Evolutionary conservation across 2,797 vertebrate species (phyloP).

Genomic region (Arrhamphus sclerolepis): DNA sequence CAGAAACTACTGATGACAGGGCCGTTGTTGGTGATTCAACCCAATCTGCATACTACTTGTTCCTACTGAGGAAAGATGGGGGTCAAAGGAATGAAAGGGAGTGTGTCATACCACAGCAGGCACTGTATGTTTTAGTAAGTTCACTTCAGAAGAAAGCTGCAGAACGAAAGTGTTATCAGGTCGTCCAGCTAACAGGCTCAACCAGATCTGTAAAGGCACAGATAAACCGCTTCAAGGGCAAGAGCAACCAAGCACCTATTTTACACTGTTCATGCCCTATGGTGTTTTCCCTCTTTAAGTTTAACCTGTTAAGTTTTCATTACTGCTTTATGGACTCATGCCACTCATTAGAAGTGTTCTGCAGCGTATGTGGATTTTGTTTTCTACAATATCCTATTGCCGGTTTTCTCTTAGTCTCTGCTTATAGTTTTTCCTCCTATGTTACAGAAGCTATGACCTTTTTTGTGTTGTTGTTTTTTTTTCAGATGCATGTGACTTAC

Average conservation of each 20-base stretch:
- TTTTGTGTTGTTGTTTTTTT: neutral
- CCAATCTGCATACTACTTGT: neutral
- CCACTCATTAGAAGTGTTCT: constrained; percentile 19
- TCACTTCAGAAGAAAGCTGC: constrained; percentile 31
- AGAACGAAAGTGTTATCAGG: constrained; percentile 61
- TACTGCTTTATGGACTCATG: constrained; percentile 35
- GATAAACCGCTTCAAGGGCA: constrained; percentile 67
- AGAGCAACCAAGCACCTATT: constrained; percentile 13
- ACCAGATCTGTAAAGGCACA: constrained; percentile 32
- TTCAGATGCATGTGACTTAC: constrained; percentile 59
- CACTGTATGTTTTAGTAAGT: constrained; percentile 27
- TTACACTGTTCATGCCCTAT: neutral
- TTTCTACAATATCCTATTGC: neutral
- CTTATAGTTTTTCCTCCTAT: neutral
- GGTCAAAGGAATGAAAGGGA: constrained; percentile 36
- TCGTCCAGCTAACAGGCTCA: constrained; percentile 58
- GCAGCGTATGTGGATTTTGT: neutral
- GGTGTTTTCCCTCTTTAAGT: neutral
- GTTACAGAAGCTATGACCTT: neutral
- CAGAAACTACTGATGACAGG: neutral
- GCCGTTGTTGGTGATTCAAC: neutral
- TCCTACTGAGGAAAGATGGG: constrained; percentile 8
- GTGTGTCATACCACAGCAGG: constrained; percentile 24
- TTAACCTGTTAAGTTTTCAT: constrained; percentile 8
- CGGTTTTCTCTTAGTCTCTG: neutral